These are phyloP conservation scores for Iguana delicatissima DNA, from an alignment of 2,797 vertebrate genomes.

Conservation along the genomic window DNA sequence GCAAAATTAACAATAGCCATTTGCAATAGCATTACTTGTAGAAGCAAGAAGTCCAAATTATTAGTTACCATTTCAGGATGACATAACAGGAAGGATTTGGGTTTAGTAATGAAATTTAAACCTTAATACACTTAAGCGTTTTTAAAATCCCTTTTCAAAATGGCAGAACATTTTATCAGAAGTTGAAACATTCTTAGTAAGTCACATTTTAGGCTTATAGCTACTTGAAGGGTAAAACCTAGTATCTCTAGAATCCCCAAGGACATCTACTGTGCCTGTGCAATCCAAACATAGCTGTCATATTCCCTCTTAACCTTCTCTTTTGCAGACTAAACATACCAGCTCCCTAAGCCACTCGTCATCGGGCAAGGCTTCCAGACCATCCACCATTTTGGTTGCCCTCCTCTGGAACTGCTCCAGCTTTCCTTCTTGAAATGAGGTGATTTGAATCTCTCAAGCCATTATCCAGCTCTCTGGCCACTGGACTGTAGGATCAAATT, in stretches of 20 bases:
- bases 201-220: not conserved
- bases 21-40: not conserved
- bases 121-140: not conserved
- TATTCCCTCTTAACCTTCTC: too few relatives aligned
- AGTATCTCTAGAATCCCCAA: not conserved
- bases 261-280: not conserved
- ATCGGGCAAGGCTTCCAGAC: too few relatives aligned
- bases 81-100: not conserved
- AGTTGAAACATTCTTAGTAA: not conserved
- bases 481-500: too few relatives aligned
- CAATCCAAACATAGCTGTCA: too few relatives aligned
- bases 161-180: not conserved
- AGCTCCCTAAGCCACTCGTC: too few relatives aligned
- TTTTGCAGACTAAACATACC: too few relatives aligned
- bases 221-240: too few relatives aligned
- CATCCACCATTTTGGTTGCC: too few relatives aligned
- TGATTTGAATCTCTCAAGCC: too few relatives aligned
- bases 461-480: too few relatives aligned
- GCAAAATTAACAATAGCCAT: not conserved
- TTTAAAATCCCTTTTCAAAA: not conserved
- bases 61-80: not conserved
- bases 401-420: too few relatives aligned
- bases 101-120: conserved; percentile 23
- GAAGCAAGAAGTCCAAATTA: not conserved
- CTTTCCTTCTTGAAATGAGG: too few relatives aligned